phyloP scores from a whole-genome alignment of 2,797 vertebrate species.

The Atherinosoma microstoma region DNA sequence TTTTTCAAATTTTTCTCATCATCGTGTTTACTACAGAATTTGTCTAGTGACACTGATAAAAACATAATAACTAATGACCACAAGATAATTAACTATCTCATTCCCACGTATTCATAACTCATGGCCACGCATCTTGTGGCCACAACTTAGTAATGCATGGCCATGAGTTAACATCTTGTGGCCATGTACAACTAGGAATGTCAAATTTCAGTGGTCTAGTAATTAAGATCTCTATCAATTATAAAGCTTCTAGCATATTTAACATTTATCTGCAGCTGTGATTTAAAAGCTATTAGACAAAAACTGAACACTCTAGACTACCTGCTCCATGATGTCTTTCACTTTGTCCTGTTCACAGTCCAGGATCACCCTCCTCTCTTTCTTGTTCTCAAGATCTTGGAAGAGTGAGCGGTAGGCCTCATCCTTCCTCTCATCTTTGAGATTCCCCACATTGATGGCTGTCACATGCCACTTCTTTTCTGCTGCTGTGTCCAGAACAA shows the following conservation, averaged over 20 bases:
- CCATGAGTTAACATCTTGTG: too few species aligned
- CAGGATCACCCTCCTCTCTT: slow-evolving; percentile 95
- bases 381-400: slow-evolving; percentile 97
- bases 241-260: neutral
- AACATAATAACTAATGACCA: too few species aligned
- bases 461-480: slow-evolving; percentile 99
- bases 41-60: too few species aligned
- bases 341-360: slow-evolving; percentile 99
- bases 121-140: too few species aligned
- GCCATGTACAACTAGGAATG: neutral
- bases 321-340: slow-evolving; percentile 99
- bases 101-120: too few species aligned
- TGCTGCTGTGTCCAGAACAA: slow-evolving; percentile 95
- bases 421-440: slow-evolving; percentile 98
- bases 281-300: neutral
- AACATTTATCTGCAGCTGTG: neutral
- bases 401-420: slow-evolving; percentile 97
- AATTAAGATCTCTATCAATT: neutral
- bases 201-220: neutral
- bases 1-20: neutral
- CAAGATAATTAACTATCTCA: too few species aligned
- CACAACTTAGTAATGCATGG: too few species aligned
- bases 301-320: slow-evolving; percentile 55
- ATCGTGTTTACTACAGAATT: neutral
- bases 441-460: slow-evolving; percentile 98